Conservation (phyloP, 2,888 invertebrate species). For the Epistrophella euchroma region DNA sequence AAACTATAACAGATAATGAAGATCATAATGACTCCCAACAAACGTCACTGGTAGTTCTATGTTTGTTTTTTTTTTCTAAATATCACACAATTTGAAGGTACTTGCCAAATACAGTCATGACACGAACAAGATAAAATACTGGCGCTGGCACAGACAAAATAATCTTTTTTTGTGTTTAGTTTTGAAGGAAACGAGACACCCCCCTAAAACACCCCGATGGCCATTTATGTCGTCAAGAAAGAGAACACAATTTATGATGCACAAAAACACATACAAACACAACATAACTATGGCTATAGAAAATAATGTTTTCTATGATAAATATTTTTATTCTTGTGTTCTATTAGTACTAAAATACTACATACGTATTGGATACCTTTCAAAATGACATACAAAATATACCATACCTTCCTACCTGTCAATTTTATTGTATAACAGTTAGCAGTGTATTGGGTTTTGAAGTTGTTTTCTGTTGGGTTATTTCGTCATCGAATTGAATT, state of each 20-base stretch:
- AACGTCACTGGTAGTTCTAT: slow-evolving; percentile 49
- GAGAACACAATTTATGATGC: slow-evolving; percentile 16
- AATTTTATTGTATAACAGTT: slow-evolving; percentile 9
- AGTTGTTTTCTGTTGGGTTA: slow-evolving; percentile 29
- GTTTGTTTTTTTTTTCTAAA: slow-evolving; percentile 6
- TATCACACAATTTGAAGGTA: slow-evolving; percentile 57
- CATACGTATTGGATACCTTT: not conserved
- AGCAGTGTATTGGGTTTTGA: slow-evolving; percentile 2
- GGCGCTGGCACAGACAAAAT: slow-evolving; percentile 65
- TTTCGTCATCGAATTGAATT: slow-evolving; percentile 63
- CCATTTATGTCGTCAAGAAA: slow-evolving; percentile 49
- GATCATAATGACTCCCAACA: slow-evolving; percentile 45
- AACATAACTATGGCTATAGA: slow-evolving; percentile 2
- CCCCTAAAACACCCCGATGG: slow-evolving; percentile 18
- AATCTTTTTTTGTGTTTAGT: slow-evolving; percentile 34
- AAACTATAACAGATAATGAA: slow-evolving; percentile 25
- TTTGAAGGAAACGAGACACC: slow-evolving; percentile 58
- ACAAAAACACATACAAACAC: not conserved
- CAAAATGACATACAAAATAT: slow-evolving; percentile 49
- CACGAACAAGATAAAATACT: slow-evolving; percentile 69
- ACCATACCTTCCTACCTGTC: slow-evolving; percentile 26
- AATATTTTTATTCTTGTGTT: slow-evolving; percentile 27
- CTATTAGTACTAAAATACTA: not conserved
- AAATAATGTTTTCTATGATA: slow-evolving; percentile 20
- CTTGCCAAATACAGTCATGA: slow-evolving; percentile 68